Conservation (phyloP, 2,888 invertebrate genomes). For the Bugulina stolonifera region DNA sequence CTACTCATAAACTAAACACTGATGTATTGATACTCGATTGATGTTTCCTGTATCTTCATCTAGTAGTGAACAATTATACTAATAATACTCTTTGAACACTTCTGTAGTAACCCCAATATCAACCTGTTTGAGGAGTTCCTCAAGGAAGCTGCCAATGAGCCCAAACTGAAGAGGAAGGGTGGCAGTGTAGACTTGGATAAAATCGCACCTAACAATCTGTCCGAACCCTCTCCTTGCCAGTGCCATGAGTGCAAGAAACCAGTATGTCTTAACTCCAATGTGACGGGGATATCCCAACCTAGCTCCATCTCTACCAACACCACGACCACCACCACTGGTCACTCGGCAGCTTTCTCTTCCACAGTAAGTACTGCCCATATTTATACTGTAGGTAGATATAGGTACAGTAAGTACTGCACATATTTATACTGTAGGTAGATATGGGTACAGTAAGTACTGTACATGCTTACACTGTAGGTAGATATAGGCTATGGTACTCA, state of each 20-base stretch:
- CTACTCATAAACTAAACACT: no score
- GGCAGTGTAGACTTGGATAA: neutral
- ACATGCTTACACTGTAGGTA: no score
- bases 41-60: no score
- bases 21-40: no score
- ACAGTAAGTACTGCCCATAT: no score
- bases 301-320: neutral
- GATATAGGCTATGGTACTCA: no score
- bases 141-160: neutral
- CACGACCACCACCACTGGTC: neutral
- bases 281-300: neutral
- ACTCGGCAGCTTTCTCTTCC: neutral
- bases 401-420: no score
- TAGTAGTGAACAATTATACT: no score
- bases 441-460: no score
- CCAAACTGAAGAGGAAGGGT: neutral
- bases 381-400: no score
- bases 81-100: no score
- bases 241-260: slow-evolving; percentile 25
- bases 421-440: no score
- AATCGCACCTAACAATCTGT: slow-evolving; percentile 1
- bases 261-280: neutral
- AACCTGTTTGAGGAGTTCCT: slow-evolving; percentile 20
- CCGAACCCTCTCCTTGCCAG: slow-evolving; percentile 8
- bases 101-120: neutral